Evolutionary conservation across 2,888 invertebrate genomes (phyloP), one percentile per base, ranked within the genome.

Genomic region (Serripes groenlandicus): DNA sequence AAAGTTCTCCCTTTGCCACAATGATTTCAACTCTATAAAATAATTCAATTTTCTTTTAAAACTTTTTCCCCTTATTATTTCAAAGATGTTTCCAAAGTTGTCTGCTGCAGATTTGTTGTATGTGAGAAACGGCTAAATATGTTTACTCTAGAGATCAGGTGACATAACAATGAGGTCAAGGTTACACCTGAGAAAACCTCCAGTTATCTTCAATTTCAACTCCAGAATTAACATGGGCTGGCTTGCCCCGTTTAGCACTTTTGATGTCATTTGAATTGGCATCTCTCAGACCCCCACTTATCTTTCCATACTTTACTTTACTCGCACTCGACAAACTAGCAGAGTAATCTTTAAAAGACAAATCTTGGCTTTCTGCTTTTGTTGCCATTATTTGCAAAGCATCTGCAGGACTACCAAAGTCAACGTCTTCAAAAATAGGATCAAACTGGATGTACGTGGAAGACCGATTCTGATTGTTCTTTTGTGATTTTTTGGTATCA

Each of bases 391-490:
- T 54, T 23, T 66, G 66, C 28, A 70, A 34, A 18, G 70, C 28
- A 32, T 70, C 70, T 54, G 54, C 73, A 11, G 91, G 86, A 66
- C 88, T 86, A 9, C 81, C 75, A 75, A 92, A 85, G 54, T 91
- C 92, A 66, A 92, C 93, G 49, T 91, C 91, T 73, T 93, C 93
- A 72, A 92, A 92, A 62, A 93, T 92, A 1, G 92, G 90, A 79
- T 93, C 91, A 83, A 92, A 92, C 72, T 92, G 88, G 30, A 93
- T 91, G 78, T 92, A 93, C 18, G 92, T 92, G n/a, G 93, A 92
- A 7, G 92, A 90, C 66, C 90, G 81, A 34, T 89, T 89, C 64
- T 84, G 86, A 64, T 87, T 89, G 32, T 89, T 90, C 60, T 88
- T 88, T 58, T 83, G 70, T 23, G 86, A 71, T 64, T 78, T 88